These are phyloP conservation scores for Forbesichthys papilliferus DNA, from an alignment of 2,113 vertebrate species.

Conservation along the genomic window DNA sequence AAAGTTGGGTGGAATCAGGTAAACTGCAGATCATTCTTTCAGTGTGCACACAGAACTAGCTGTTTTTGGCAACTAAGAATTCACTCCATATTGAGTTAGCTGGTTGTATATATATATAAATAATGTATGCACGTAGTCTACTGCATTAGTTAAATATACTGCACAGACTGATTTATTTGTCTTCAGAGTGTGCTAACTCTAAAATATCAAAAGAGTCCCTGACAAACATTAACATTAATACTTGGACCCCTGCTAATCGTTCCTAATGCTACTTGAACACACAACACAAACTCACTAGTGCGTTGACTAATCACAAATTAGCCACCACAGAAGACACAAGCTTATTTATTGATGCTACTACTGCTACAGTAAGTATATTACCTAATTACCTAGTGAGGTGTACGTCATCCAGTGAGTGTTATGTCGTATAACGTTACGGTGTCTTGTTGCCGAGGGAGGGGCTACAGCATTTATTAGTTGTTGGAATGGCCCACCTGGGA, in stretches of 20 bases:
- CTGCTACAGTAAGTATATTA: conserved; percentile 46
- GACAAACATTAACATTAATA: conserved; percentile 12
- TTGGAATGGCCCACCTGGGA: conserved; percentile 68
- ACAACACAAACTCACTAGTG: conserved; percentile 29
- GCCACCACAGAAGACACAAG: conserved; percentile 23
- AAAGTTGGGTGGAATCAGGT: no score
- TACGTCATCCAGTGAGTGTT: conserved; percentile 43
- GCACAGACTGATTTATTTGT: background rate
- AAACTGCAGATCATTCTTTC: no score
- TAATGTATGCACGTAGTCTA: background rate
- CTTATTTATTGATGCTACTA: conserved; percentile 50
- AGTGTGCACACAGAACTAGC: no score
- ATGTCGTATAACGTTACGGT: conserved; percentile 44
- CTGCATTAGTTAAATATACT: background rate
- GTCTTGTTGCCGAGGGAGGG: conserved; percentile 43
- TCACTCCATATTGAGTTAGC: background rate
- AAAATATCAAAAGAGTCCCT: conserved; percentile 12
- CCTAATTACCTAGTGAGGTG: conserved; percentile 55
- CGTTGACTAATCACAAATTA: conserved; percentile 31
- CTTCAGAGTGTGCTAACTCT: background rate
- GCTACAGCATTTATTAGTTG: conserved; percentile 67
- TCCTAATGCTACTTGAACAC: conserved; percentile 38
- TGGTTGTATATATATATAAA: background rate
- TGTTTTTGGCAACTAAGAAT: background rate
- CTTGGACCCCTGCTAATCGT: conserved; percentile 33